Conservation (phyloP, 2,888 invertebrate genomes). For the Sesamia inferens region DNA sequence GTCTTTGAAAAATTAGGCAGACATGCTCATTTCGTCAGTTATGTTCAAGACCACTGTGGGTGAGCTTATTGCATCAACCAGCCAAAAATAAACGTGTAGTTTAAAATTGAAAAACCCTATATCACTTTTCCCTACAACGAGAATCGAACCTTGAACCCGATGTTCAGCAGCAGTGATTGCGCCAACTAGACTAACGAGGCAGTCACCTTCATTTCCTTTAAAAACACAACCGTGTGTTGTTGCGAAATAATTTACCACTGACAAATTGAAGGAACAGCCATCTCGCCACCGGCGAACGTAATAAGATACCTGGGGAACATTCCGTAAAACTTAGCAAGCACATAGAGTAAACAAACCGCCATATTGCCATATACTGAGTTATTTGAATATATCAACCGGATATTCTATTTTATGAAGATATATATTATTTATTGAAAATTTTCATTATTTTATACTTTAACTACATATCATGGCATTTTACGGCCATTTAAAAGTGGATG, state of each 20-base stretch:
- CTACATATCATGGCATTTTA: too few species aligned
- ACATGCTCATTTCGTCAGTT: not conserved
- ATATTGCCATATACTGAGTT: too few species aligned
- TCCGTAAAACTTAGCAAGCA: too few species aligned
- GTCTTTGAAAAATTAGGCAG: not conserved
- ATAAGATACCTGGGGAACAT: not conserved
- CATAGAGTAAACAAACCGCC: too few species aligned
- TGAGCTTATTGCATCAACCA: not conserved
- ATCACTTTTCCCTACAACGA: not conserved
- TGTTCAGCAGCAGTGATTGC: not conserved
- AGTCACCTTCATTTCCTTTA: not conserved
- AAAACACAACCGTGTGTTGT: not conserved
- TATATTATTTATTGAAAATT: too few species aligned
- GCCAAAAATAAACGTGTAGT: not conserved
- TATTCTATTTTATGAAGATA: too few species aligned
- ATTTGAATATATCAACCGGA: too few species aligned
- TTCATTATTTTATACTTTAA: too few species aligned
- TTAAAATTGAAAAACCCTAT: not conserved
- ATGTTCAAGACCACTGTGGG: not conserved
- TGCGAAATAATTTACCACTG: slow-evolving; percentile 34
- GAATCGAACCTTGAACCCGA: not conserved
- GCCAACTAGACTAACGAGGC: not conserved
- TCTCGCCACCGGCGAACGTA: slow-evolving; percentile 17
- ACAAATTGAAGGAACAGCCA: slow-evolving; percentile 42
- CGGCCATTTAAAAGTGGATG: too few species aligned